Evolutionary conservation across 2,797 vertebrate species (phyloP), one percentile per base, ranked within the genome.

Genomic region (Clarias pachynema): DNA sequence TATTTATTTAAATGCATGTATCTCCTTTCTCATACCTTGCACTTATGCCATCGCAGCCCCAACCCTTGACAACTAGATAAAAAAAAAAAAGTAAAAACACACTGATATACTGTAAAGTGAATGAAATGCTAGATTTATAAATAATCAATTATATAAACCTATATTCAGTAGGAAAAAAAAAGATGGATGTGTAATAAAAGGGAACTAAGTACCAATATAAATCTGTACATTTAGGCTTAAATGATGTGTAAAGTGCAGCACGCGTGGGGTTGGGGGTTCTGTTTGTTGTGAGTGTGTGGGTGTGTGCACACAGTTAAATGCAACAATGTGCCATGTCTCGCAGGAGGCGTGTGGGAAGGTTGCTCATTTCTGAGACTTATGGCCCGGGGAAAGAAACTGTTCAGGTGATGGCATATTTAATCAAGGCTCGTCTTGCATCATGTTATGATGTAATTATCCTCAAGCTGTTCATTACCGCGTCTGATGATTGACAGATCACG

Each of bases 361-460:
- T 60, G 56, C 53, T 56, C 31, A 29, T 70, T 37, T 70, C 53
- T 40, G 14, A 60, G 65, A 81, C 53, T 59, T 57, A 72, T 56
- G 69, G 66, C 66, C 65, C 73, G 56, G 75, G 5, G n/a, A 69
- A 31, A 62, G 59, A 65, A 65, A 49, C 60, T 40, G 73, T 84
- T 75, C 24, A 65, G 62, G 62, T 79, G 63, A 68, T 31, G 65
- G 83, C n/a, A 29, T 59, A 74, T 73, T 82, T 83, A 44, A 59
- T 60, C 81, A 83, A 26, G 12, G 57, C 37, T 62, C 57, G 20
- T 74, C 69, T 62, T 62, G 69, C 68, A 73, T 73, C 69, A 60
- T 49, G 69, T 62, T 62, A 83, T 73, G 69, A 83, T 74, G 79
- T 80, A 66, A 73, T 83, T 73, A 73, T 83, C 34, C 59, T n/a